Percentiles rank a stretch among this genome's conserved stretches.
These are phyloP conservation scores for Chironomus striatipennis DNA, from an alignment of 1,140 invertebrate species.

Conservation along the genomic window DNA sequence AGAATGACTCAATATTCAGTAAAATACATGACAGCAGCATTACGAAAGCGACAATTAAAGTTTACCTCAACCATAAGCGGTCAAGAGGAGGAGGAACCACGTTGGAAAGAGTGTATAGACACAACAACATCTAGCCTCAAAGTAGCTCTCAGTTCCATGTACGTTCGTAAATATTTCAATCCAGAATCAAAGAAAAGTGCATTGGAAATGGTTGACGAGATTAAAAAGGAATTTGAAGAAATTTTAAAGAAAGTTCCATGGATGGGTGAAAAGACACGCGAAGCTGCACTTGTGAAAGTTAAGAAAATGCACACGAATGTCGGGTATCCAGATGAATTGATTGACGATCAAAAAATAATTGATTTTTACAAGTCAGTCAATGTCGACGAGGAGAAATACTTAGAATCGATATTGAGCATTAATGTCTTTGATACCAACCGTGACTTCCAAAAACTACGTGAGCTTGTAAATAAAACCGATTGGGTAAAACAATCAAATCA, in stretches of 20 bases:
- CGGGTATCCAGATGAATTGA: constrained; percentile 20
- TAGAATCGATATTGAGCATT: not conserved
- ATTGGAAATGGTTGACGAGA: not conserved
- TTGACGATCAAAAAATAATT: not conserved
- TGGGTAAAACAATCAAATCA: constrained; percentile 55
- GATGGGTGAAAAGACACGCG: constrained; percentile 9
- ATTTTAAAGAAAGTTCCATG: constrained; percentile 5
- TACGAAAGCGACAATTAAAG: constrained; percentile 45
- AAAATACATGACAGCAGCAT: constrained; percentile 47
- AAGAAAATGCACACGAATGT: not conserved
- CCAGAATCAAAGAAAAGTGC: not conserved
- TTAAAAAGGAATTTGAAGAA: constrained; percentile 7
- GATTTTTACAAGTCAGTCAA: not conserved
- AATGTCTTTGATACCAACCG: not conserved
- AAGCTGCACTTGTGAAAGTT: not conserved
- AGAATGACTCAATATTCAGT: constrained; percentile 29
- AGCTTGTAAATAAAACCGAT: constrained; percentile 57
- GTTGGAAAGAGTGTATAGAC: not conserved
- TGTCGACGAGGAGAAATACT: not conserved
- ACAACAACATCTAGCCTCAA: not conserved
- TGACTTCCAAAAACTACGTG: constrained; percentile 45
- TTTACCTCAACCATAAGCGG: constrained; percentile 49
- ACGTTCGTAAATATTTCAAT: constrained; percentile 20
- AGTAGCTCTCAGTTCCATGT: not conserved
- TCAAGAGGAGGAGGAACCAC: constrained; percentile 39